Evolutionary conservation across 1,140 invertebrate genomes (phyloP), one percentile per base, ranked within the genome.

Genomic region (Nebria ingens): DNA sequence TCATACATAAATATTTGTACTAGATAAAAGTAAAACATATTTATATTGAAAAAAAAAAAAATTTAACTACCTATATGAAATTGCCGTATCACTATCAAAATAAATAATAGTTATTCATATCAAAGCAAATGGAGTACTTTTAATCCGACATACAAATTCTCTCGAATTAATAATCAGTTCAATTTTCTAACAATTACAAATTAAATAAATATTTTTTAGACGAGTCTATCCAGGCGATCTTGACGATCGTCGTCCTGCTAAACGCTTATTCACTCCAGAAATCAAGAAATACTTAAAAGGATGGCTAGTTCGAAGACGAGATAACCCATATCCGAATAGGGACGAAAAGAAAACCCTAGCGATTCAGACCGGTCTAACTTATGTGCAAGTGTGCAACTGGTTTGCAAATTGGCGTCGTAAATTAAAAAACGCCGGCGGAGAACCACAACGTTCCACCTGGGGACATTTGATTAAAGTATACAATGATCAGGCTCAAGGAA

Each of bases 371-470:
- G 83, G 83, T 21, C 69, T 85, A 19, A 85, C 82, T 11, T 84
- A 85, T 59, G 82, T 83, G 61, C 68, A 83, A 80, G 83, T 86
- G 40, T 86, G 83, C 62, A 86, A 86, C 65, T 86, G 84, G 84
- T 86, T 86, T 65, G 84, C 84, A 17, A 86, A 86, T 59, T 85
- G 83, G 83, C 75, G 84, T 29, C 68, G 84, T 61, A 85, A 85
- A 66, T 65, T 86, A 23, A 85, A 85, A 68, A 85, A 84, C 60
- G 81, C 82, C 1, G 80, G 82, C 54, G 73, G 72, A 29, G 79
- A 83, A 61, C 73, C 76, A 21, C 76, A 79, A 51, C 77, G 80
- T 59, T 79, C 78, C 60, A 82, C 82, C 0, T 86, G 84, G 84
- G 82, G 81, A 2, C 77, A 83, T 62, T 71, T 85, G 0, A 85